These are phyloP conservation scores for Nycticebus coucang DNA, from an alignment of 2,113 vertebrate genomes.

Conservation along the genomic window DNA sequence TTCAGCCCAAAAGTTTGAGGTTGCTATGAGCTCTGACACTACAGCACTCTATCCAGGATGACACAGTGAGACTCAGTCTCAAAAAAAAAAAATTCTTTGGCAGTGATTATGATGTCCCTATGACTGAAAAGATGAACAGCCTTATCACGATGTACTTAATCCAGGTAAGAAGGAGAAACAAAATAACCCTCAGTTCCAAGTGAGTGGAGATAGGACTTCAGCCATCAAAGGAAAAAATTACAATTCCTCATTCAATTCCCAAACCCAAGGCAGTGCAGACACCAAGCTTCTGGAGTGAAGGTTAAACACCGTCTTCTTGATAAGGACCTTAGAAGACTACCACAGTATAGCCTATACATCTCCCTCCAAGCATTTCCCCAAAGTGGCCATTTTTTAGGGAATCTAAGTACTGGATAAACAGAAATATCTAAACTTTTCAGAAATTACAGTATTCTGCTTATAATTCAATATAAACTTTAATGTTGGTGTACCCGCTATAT, in stretches of 20 bases:
- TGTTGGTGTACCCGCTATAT: neutral
- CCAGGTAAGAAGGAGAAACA: neutral
- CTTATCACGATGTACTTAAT: neutral
- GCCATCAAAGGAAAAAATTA: neutral
- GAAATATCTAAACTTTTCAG: neutral
- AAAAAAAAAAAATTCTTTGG: neutral
- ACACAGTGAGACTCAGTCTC: too few species aligned
- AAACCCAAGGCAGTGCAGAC: neutral
- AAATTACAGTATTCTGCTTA: neutral
- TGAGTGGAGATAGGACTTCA: neutral
- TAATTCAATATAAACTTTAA: conserved; percentile 10
- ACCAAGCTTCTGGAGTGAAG: neutral
- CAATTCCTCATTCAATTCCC: neutral
- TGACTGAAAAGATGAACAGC: neutral
- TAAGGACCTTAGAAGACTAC: neutral
- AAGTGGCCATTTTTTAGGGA: neutral
- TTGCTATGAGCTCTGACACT: too few species aligned
- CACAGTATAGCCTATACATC: neutral
- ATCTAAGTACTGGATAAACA: neutral
- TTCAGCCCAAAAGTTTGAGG: too few species aligned
- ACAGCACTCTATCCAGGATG: too few species aligned
- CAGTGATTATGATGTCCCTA: neutral
- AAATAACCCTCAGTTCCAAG: neutral
- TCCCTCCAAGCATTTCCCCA: neutral
- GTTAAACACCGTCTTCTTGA: neutral